These are phyloP conservation scores for Disparrhopalites patrizii DNA, from an alignment of 2,888 invertebrate species.

Conservation along the genomic window DNA sequence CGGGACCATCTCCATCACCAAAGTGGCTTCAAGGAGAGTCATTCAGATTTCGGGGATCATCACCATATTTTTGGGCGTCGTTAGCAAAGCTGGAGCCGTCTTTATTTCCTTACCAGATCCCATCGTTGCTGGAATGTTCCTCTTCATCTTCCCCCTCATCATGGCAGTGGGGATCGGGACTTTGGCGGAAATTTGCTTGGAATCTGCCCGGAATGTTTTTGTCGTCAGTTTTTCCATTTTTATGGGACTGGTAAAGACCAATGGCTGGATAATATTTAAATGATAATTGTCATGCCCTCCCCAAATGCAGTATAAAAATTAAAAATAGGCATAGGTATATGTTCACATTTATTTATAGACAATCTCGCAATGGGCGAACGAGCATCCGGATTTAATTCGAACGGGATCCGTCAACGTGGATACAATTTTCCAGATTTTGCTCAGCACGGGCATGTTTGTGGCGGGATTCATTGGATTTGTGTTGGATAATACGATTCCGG, in stretches of 20 bases:
- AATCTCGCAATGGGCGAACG: conserved; percentile 65
- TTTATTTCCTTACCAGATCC: conserved; percentile 70
- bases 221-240: conserved; percentile 83
- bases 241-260: conserved; percentile 63
- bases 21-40: conserved; percentile 75
- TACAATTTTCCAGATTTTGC: conserved; percentile 65
- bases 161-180: conserved; percentile 73
- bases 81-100: conserved; percentile 72
- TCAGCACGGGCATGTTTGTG: conserved; percentile 72
- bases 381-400: conserved; percentile 60
- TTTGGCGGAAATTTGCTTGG: conserved; percentile 73
- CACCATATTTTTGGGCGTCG: conserved; percentile 70
- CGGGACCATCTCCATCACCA: conserved; percentile 81
- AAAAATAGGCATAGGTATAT: neutral
- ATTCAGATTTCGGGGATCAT: conserved; percentile 70
- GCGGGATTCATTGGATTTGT: conserved; percentile 69
- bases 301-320: neutral
- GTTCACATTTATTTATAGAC: neutral
- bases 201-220: conserved; percentile 80
- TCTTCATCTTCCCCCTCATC: conserved; percentile 78
- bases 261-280: neutral
- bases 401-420: conserved; percentile 65
- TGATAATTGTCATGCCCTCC: neutral
- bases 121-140: conserved; percentile 73
- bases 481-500: conserved; percentile 71